Base-by-base conservation (phyloP, 1,140 invertebrate genomes). In the Zaprionus africanus region DNA sequence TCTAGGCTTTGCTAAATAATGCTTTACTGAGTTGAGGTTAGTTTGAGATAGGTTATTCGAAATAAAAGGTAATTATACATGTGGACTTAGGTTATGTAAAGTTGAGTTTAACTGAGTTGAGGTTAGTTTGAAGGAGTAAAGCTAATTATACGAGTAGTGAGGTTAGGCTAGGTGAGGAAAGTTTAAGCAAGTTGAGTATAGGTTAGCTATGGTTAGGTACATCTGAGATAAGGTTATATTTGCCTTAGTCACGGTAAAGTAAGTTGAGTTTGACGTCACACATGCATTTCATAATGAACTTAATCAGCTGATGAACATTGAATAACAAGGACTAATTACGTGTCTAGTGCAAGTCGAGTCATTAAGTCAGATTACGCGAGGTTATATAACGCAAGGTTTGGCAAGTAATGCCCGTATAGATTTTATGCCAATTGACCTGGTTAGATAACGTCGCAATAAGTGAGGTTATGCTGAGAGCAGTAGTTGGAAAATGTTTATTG, bases 401-500 rank as follows among this genome's bases (percentile, higher is more conserved):
- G 19, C 12, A 22, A 5, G 19, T 7, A 3, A 46, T 38, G 13
- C 2, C 1, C 2, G 22, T 38, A 17, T 46, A 9, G 41, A 46
- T 46, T 17, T 9, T 0, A n/a, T 46, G 41, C n/a, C 15, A 46
- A 46, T 38, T 38, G 41, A n/a, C 6, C 6, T 7, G 22, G 46
- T 51, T 51, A 51, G 19, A 5, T 51, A 51, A 51, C 46, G 7
- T 7, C 5, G 38, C 46, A 49, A 22, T 51, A 51, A 51, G 17
- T 51, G 12, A 51, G 46, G 46, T 51, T 51, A 51, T 24, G 46
- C 46, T 22, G 7, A 22, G 5, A 17, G 41, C 41, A n/a, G 5
- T 43, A 17, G 7, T 49, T 49, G 17, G 9, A 49, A 22, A 19
- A 17, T 64, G 34, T 56, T 71, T 64, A 71, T 28, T 17, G 17